phyloP scores from a whole-genome alignment of 2,797 vertebrate species.

The Oreochromis mossambicus region DNA sequence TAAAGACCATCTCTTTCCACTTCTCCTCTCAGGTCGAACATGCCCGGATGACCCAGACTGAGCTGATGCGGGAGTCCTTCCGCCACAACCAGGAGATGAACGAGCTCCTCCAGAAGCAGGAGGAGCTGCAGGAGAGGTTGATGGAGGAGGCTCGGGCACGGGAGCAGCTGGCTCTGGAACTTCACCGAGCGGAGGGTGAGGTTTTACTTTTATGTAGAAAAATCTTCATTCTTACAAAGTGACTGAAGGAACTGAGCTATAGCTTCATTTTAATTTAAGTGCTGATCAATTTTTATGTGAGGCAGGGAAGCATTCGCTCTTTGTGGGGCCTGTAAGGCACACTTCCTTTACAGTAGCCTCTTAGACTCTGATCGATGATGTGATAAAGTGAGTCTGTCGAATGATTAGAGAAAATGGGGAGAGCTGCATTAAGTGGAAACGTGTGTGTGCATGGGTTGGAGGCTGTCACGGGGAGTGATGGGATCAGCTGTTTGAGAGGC shows the following conservation, averaged over 20 bases:
- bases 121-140: conserved; percentile 89
- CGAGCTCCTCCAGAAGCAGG: conserved; percentile 85
- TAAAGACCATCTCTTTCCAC: background rate
- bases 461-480: background rate
- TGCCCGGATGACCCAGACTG: conserved; percentile 90
- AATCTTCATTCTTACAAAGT: background rate
- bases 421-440: background rate
- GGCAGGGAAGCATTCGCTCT: accelerated
- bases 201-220: background rate
- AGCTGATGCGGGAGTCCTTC: conserved; percentile 91
- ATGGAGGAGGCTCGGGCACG: conserved; percentile 84
- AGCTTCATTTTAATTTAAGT: background rate
- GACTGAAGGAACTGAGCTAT: background rate
- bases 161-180: conserved; percentile 91
- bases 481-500: conserved; percentile 54
- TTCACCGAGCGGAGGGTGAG: conserved; percentile 90
- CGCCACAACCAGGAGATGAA: conserved; percentile 85
- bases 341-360: background rate
- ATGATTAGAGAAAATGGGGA: background rate
- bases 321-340: background rate
- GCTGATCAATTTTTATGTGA: background rate
- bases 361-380: background rate
- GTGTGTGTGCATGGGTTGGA: conserved; percentile 2
- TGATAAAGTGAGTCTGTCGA: background rate
- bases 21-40: conserved; percentile 85